Evolutionary conservation across 2,113 vertebrate genomes (phyloP).

Genomic region (Isichthys henryi): DNA sequence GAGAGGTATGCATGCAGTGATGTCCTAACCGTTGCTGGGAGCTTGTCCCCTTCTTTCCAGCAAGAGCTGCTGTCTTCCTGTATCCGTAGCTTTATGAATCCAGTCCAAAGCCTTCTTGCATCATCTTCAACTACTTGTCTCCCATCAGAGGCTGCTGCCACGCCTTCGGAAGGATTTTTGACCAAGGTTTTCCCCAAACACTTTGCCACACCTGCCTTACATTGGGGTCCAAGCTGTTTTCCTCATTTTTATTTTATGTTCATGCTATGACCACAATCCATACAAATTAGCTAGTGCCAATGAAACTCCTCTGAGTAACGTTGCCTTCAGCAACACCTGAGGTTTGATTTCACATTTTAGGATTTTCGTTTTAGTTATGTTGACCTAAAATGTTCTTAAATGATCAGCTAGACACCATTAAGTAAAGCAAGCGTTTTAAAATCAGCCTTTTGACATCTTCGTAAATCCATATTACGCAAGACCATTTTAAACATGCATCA

Average conservation of each 20-base stretch:
- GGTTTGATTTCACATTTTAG: not conserved
- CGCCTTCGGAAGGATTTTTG: slow-evolving; percentile 99
- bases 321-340: not conserved
- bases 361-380: not conserved
- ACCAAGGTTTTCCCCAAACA: slow-evolving; percentile 95
- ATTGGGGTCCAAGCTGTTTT: slow-evolving; percentile 65
- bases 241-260: not conserved
- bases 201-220: slow-evolving; percentile 91
- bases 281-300: not conserved
- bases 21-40: slow-evolving; percentile 80
- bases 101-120: slow-evolving; percentile 73
- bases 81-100: slow-evolving; percentile 58
- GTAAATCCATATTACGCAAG: not conserved
- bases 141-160: slow-evolving; percentile 74
- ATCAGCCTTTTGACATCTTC: not conserved
- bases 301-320: not conserved
- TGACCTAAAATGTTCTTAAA: not conserved
- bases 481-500: not conserved
- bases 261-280: not conserved
- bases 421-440: not conserved
- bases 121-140: slow-evolving; percentile 62
- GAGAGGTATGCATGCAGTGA: slow-evolving; percentile 70
- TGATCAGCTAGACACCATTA: not conserved
- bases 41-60: slow-evolving; percentile 63
- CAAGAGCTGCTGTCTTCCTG: slow-evolving; percentile 56